Conservation (phyloP, 2,797 vertebrate species). For the Neostethus bicornis region DNA sequence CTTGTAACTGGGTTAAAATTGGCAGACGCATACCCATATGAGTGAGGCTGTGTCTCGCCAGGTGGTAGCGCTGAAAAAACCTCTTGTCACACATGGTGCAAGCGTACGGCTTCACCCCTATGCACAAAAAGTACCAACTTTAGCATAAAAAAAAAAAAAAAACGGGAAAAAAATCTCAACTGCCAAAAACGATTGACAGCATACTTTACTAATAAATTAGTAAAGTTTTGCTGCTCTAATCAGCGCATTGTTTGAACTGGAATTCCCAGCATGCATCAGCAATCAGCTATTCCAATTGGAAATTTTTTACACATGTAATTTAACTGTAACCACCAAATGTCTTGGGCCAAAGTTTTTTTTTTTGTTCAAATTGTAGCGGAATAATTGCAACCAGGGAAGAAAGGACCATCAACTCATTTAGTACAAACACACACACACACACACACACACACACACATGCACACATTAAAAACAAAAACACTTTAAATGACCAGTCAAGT, state of each 20-base stretch:
- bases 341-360: constrained; percentile 26
- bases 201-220: constrained; percentile 79
- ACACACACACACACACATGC: constrained; percentile 8
- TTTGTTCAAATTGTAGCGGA: constrained; percentile 11
- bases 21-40: constrained; percentile 81
- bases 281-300: constrained; percentile 57
- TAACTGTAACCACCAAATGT: constrained; percentile 8
- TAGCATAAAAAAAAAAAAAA: constrained; percentile 52
- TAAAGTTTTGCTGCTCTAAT: constrained; percentile 74
- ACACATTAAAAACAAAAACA: constrained; percentile 9
- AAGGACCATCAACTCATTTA: constrained; percentile 22
- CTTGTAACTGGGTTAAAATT: constrained; percentile 68
- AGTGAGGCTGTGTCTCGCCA: constrained; percentile 84
- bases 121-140: constrained; percentile 80
- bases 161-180: constrained; percentile 63
- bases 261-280: constrained; percentile 44
- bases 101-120: constrained; percentile 84
- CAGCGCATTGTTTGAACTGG: constrained; percentile 64
- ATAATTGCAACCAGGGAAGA: constrained; percentile 14
- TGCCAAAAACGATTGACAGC: constrained; percentile 78
- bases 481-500: constrained; percentile 20
- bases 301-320: constrained; percentile 23
- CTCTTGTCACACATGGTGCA: constrained; percentile 85
- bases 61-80: constrained; percentile 84
- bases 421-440: constrained; percentile 9